These are phyloP conservation scores for Garrulus glandarius DNA, from an alignment of 2,797 vertebrate genomes.

Conservation along the genomic window DNA sequence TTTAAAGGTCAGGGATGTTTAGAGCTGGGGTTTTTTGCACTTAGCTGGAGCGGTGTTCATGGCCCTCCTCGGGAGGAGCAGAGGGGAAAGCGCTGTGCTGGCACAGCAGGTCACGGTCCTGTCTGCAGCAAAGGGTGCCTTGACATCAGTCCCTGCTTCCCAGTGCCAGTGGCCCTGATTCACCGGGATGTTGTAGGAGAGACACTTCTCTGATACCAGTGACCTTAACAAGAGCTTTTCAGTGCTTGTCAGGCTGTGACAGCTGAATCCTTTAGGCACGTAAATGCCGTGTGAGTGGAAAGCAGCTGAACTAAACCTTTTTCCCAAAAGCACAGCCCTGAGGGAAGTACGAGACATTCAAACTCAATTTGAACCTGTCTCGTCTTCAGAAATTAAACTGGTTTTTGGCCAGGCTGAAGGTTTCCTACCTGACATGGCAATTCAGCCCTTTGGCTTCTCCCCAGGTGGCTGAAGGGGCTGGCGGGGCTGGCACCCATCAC, in stretches of 20 bases:
- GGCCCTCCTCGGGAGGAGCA: background rate
- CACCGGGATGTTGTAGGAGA: background rate
- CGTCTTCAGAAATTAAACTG: background rate
- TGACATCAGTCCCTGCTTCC: background rate
- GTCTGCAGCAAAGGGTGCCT: background rate
- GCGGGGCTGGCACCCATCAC: background rate
- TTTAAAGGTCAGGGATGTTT: background rate
- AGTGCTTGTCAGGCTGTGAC: background rate
- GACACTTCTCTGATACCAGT: background rate
- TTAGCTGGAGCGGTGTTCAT: background rate
- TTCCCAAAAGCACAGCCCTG: background rate
- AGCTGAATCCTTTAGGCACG: background rate
- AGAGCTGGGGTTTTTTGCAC: background rate
- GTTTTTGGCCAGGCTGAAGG: background rate
- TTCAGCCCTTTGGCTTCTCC: background rate
- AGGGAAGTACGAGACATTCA: background rate
- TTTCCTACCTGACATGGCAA: background rate
- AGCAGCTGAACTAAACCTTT: background rate
- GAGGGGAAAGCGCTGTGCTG: rapidly evolving
- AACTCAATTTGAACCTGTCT: background rate
- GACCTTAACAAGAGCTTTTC: conserved; percentile 29
- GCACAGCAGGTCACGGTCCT: background rate
- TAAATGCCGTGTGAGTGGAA: background rate
- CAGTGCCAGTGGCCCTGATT: background rate
- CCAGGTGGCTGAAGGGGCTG: rapidly evolving